These are phyloP conservation scores for Bujurquina vittata DNA, from an alignment of 2,113 vertebrate genomes.

Conservation along the genomic window DNA sequence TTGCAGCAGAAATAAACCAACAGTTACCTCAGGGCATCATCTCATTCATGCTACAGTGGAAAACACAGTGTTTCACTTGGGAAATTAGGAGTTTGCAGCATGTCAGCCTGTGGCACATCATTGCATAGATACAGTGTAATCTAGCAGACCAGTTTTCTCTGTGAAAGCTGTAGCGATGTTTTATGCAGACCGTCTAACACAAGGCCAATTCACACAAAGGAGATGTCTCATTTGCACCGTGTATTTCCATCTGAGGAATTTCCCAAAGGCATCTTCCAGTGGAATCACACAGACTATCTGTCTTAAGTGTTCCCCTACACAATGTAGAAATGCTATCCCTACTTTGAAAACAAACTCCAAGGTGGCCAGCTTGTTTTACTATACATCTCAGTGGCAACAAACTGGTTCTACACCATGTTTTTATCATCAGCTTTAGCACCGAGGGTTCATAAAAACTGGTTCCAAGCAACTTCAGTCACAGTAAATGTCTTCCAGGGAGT, in stretches of 20 bases:
- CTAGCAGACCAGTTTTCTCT: slow-evolving; percentile 28
- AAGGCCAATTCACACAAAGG: slow-evolving; percentile 26
- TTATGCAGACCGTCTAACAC: slow-evolving; percentile 25
- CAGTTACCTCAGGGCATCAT: slow-evolving; percentile 17
- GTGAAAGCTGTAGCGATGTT: slow-evolving; percentile 30
- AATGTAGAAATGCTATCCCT: slow-evolving; percentile 25
- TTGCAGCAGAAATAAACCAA: slow-evolving; percentile 25
- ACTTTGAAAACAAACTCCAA: slow-evolving; percentile 52
- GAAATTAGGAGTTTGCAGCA: slow-evolving; percentile 61
- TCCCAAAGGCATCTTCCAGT: slow-evolving; percentile 62
- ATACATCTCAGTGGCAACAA: slow-evolving; percentile 40
- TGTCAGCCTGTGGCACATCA: slow-evolving; percentile 58
- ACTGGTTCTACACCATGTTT: slow-evolving; percentile 13
- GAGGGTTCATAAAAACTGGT: slow-evolving; percentile 49
- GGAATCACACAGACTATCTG: slow-evolving; percentile 49
- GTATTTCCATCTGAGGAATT: slow-evolving; percentile 57
- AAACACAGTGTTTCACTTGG: slow-evolving; percentile 49
- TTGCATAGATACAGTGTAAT: slow-evolving; percentile 56
- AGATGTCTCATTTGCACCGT: slow-evolving; percentile 34
- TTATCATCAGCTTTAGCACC: slow-evolving; percentile 37
- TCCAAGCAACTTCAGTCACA: slow-evolving; percentile 19
- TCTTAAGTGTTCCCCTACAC: slow-evolving; percentile 56
- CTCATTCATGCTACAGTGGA: slow-evolving; percentile 22
- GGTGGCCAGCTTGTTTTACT: slow-evolving; percentile 48
- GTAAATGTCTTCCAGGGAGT: slow-evolving; percentile 29